phyloP scores from a whole-genome alignment of 2,888 invertebrate species.

The Cheilosia vernalis region DNA sequence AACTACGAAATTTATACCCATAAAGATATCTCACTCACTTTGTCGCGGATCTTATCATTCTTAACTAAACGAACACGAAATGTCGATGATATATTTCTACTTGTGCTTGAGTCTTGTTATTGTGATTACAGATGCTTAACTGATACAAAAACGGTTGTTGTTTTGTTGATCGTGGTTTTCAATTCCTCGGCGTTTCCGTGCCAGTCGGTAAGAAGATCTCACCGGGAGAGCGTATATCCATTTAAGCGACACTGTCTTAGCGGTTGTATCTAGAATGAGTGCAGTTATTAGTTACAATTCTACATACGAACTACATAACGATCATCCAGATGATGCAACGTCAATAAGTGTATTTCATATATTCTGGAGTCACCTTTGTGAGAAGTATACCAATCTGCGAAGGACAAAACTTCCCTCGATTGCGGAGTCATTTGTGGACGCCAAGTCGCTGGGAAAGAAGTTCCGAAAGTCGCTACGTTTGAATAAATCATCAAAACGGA shows the following conservation, averaged over 20 bases:
- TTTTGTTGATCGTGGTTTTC: slow-evolving; percentile 24
- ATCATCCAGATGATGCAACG: slow-evolving; percentile 12
- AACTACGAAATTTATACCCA: slow-evolving; percentile 4
- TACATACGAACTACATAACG: slow-evolving; percentile 46
- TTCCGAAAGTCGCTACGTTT: slow-evolving; percentile 81
- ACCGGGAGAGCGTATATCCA: slow-evolving; percentile 21
- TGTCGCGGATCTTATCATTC: slow-evolving; percentile 54
- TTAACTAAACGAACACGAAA: slow-evolving; percentile 51
- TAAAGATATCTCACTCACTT: slow-evolving; percentile 29
- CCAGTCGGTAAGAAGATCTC: slow-evolving; percentile 58
- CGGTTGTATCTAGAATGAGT: slow-evolving; percentile 54
- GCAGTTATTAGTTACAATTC: slow-evolving; percentile 51
- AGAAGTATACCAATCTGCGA: slow-evolving; percentile 71
- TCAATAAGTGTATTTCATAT: slow-evolving; percentile 65
- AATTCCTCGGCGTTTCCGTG: neutral
- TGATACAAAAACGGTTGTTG: slow-evolving; percentile 8
- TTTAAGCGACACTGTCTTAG: slow-evolving; percentile 9
- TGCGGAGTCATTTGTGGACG: slow-evolving; percentile 50
- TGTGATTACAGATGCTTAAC: slow-evolving; percentile 53
- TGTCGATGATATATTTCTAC: slow-evolving; percentile 21
- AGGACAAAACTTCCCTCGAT: slow-evolving; percentile 58
- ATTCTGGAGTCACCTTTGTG: slow-evolving; percentile 71
- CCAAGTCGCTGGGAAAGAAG: slow-evolving; percentile 77
- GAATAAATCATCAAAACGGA: slow-evolving; percentile 84
- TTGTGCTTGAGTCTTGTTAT: slow-evolving; percentile 36